These are phyloP conservation scores for Octomys mimax DNA, from an alignment of 2,797 vertebrate genomes.

Conservation along the genomic window DNA sequence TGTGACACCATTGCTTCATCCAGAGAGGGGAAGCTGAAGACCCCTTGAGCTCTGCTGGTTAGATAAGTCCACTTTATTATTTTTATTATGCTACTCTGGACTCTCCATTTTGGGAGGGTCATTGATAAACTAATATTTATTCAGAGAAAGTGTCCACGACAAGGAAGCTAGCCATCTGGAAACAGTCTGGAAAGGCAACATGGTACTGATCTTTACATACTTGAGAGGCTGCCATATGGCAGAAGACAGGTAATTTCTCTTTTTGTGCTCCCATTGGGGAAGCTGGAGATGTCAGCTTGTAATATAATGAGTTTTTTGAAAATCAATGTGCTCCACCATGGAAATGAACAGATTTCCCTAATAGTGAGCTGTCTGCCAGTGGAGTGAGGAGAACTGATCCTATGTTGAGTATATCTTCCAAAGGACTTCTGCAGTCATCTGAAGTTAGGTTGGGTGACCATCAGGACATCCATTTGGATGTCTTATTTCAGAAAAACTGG, in stretches of 20 bases:
- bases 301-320: slow-evolving; percentile 66
- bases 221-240: slow-evolving; percentile 60
- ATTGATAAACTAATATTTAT: slow-evolving; percentile 72
- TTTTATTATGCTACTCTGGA: slow-evolving; percentile 52
- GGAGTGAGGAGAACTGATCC: slow-evolving; percentile 46
- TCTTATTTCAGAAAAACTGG: slow-evolving; percentile 40
- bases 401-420: neutral
- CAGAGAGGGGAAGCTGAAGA: too few relatives aligned
- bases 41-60: neutral
- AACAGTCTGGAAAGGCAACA: neutral
- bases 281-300: slow-evolving; percentile 44
- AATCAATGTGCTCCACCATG: slow-evolving; percentile 55
- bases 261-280: slow-evolving; percentile 16
- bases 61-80: neutral
- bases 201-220: slow-evolving; percentile 37
- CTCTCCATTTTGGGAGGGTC: slow-evolving; percentile 61
- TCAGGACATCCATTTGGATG: neutral
- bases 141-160: slow-evolving; percentile 34
- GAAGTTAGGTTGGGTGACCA: neutral
- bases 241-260: slow-evolving; percentile 60
- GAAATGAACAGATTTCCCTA: slow-evolving; percentile 32
- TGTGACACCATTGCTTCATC: neutral
- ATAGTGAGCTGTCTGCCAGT: neutral
- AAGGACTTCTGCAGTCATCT: neutral
- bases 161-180: slow-evolving; percentile 76